phyloP scores from a whole-genome alignment of 2,888 invertebrate species.

The Chymomyza procnemis region DNA sequence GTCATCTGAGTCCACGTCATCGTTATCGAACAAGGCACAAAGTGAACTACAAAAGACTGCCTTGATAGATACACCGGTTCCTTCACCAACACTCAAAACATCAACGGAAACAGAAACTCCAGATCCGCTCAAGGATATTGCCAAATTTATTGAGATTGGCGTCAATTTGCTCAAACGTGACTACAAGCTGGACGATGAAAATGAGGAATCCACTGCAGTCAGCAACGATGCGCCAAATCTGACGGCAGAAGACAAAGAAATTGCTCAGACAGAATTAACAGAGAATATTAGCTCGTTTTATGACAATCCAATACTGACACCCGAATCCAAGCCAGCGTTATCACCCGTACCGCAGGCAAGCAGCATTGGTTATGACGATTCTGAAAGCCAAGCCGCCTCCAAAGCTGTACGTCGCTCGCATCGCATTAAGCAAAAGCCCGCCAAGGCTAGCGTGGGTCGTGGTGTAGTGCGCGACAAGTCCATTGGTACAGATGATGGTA shows the following conservation, averaged over 20 bases:
- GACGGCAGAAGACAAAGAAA: conserved; percentile 7
- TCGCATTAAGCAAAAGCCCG: conserved; percentile 86
- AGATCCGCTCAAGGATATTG: conserved; percentile 75
- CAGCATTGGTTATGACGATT: conserved; percentile 1
- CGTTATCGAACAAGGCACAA: conserved; percentile 9
- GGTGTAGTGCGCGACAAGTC: conserved; percentile 82
- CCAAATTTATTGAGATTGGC: conserved; percentile 76
- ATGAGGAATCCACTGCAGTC: conserved; percentile 25
- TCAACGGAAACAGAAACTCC: conserved; percentile 50
- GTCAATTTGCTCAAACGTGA: conserved; percentile 74
- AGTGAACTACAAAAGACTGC: neutral
- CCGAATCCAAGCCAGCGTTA: conserved; percentile 40
- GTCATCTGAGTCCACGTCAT: conserved; percentile 35
- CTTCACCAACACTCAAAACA: neutral
- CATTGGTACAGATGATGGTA: conserved; percentile 66
- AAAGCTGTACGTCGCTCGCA: conserved; percentile 84
- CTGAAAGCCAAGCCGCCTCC: neutral
- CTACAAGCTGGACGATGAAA: conserved; percentile 68
- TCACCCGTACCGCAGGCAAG: conserved; percentile 50
- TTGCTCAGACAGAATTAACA: neutral
- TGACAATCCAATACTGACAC: conserved; percentile 70
- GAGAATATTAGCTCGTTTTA: conserved; percentile 30
- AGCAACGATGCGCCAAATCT: neutral
- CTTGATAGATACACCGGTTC: conserved; percentile 22
- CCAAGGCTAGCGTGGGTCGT: conserved; percentile 80